These are phyloP conservation scores for Carterocephalus palaemon DNA, from an alignment of 2,888 invertebrate genomes.

Conservation along the genomic window DNA sequence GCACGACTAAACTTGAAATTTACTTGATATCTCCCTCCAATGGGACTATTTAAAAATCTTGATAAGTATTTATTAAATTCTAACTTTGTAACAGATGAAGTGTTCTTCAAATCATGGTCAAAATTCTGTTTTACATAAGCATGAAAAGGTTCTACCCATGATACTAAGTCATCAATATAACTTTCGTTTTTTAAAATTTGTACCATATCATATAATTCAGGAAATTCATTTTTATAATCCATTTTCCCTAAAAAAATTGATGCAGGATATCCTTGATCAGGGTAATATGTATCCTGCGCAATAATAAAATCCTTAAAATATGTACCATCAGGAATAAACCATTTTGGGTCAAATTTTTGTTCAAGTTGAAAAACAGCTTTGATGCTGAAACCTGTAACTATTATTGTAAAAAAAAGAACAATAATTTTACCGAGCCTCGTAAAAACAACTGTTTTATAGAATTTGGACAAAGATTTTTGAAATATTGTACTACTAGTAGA, in stretches of 20 bases:
- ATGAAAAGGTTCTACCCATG: constrained; percentile 84
- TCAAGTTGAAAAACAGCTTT: constrained; percentile 81
- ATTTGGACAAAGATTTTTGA: constrained; percentile 75
- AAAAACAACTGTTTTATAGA: constrained; percentile 83
- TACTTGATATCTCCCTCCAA: constrained; percentile 83
- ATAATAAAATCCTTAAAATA: constrained; percentile 81
- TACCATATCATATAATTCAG: constrained; percentile 76
- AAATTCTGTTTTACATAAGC: constrained; percentile 80
- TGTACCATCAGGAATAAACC: constrained; percentile 87
- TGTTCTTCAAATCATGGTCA: constrained; percentile 69
- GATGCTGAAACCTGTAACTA: constrained; percentile 80
- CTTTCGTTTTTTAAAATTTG: constrained; percentile 71
- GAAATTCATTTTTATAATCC: constrained; percentile 81
- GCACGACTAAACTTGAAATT: constrained; percentile 82
- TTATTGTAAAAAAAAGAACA: constrained; percentile 79
- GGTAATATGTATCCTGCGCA: constrained; percentile 80
- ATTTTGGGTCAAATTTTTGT: constrained; percentile 87
- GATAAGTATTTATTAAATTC: constrained; percentile 82
- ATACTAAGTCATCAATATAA: constrained; percentile 75
- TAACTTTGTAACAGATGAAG: constrained; percentile 62
- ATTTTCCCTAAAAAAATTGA: constrained; percentile 83
- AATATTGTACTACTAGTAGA: constrained; percentile 78
- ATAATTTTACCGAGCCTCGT: constrained; percentile 82
- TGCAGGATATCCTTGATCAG: constrained; percentile 81
- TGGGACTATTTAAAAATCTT: constrained; percentile 83